Conservation (phyloP, 2,888 invertebrate species). For the Drosophila peninsularis region DNA sequence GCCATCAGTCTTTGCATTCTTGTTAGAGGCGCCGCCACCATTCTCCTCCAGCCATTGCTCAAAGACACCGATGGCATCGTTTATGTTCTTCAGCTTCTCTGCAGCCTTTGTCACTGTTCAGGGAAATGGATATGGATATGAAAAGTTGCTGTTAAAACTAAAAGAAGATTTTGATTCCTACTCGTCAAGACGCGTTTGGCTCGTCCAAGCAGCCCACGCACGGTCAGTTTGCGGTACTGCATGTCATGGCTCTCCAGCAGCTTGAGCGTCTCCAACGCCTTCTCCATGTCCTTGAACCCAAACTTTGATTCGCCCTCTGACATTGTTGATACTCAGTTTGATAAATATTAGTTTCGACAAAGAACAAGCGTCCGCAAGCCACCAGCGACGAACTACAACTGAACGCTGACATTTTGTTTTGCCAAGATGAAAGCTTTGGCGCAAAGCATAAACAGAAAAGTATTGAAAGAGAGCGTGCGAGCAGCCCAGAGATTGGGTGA, state of each 20-base stretch:
- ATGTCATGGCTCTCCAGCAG: conserved; percentile 88
- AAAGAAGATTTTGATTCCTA: conserved; percentile 64
- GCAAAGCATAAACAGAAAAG: conserved; percentile 1
- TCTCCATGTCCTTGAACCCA: conserved; percentile 90
- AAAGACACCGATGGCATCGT: conserved; percentile 89
- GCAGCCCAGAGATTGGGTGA: conserved; percentile 45
- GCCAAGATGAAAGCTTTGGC: conserved; percentile 12
- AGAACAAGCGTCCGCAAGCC: conserved; percentile 30
- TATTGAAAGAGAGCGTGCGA: conserved; percentile 42
- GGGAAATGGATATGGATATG: background rate
- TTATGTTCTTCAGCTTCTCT: conserved; percentile 89
- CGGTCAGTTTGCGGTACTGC: conserved; percentile 88
- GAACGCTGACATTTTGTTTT: conserved; percentile 29
- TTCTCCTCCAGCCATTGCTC: conserved; percentile 88
- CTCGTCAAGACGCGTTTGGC: conserved; percentile 86
- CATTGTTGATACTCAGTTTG: conserved; percentile 39
- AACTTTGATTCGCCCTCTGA: conserved; percentile 86
- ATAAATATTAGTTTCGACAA: conserved; percentile 5
- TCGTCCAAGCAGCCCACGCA: conserved; percentile 86
- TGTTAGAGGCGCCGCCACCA: conserved; percentile 82
- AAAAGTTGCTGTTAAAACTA: background rate
- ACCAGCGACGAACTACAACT: conserved; percentile 57
- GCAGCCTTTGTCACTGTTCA: conserved; percentile 89
- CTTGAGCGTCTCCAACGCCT: conserved; percentile 88
- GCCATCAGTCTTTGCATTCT: conserved; percentile 85